Percentiles rank a stretch among this genome's conserved stretches.
Evolutionary conservation across 2,888 invertebrate species (phyloP).

Genomic region (Perizoma affinitatum): DNA sequence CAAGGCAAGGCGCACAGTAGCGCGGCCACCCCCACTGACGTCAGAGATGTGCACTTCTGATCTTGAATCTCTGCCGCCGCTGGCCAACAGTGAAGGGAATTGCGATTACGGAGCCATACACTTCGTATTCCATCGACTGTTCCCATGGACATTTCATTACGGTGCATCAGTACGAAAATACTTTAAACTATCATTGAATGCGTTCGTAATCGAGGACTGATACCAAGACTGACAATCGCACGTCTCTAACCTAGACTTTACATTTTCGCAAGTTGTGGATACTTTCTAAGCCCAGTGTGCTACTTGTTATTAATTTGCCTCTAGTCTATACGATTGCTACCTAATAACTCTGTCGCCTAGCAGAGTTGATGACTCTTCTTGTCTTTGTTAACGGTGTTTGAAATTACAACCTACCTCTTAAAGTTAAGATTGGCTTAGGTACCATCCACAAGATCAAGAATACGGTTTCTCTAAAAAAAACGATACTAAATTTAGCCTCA

Average conservation of each 20-base stretch:
- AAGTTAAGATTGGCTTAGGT: conserved; percentile 61
- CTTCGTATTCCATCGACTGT: conserved; percentile 33
- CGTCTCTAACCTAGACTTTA: conserved; percentile 75
- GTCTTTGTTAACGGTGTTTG: conserved; percentile 70
- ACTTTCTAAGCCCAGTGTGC: conserved; percentile 63
- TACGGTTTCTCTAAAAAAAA: conserved; percentile 40
- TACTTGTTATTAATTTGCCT: conserved; percentile 62
- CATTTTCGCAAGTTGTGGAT: conserved; percentile 65
- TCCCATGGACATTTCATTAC: conserved; percentile 59
- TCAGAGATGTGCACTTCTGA: conserved; percentile 92
- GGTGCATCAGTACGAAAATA: conserved; percentile 80
- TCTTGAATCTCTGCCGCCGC: conserved; percentile 27
- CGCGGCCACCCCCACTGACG: conserved; percentile 93
- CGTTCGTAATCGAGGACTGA: conserved; percentile 79
- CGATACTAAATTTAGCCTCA: conserved; percentile 66
- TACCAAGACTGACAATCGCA: conserved; percentile 79
- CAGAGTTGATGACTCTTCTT: conserved; percentile 60
- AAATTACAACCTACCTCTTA: conserved; percentile 83
- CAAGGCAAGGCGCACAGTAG: conserved; percentile 87
- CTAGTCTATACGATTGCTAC: conserved; percentile 60
- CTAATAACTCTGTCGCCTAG: conserved; percentile 51
- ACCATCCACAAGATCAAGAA: conserved; percentile 11
- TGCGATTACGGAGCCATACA: conserved; percentile 9
- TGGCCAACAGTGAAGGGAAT: conserved; percentile 21
- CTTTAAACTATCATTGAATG: conserved; percentile 77